Evolutionary conservation across 2,113 vertebrate genomes (phyloP), one percentile per base, ranked within the genome.

Genomic region (Sinocyclocheilus grahami): DNA sequence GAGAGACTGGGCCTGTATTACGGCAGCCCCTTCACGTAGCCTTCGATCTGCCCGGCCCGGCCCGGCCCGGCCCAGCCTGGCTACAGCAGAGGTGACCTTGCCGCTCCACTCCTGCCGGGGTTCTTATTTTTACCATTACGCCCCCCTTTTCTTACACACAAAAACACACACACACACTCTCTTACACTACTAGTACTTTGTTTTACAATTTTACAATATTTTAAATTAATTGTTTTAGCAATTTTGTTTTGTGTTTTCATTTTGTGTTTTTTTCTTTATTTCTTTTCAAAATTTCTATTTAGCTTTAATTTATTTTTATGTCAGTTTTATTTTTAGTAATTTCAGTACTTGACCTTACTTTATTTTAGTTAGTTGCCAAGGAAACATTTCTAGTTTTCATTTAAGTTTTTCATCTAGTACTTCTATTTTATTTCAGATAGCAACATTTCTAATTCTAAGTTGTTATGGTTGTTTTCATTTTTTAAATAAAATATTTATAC

Each of bases 61-160:
- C 90, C 91, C 89, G 90, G 87, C 90, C 90, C 12, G 24, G 62
- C 69, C 82, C 90, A 88, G 87, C 91, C 55, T 12, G 53, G 89
- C 90, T 85, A 84, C 88, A 89, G 92, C 91, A 93, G 95, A 96
- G 93, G 95, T 96, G 94, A 97, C 96, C 94, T 96, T 97, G 94
- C 86, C 92, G 82, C 91, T 87, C 72, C 55, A 83, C 91, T 92
- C 90, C 92, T 91, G 91, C 92, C 88, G 91, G 88, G 90, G 88
- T 88, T 88, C 90, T 95, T 94, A 94, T 94, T 95, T 95, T 95
- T 93, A 94, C 93, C 91, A 92, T 91, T 92, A 90, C 86, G 86
- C 88, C 83, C 84, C 53, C 82, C 67, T 55, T 55, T 63, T 30
- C 60, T 76, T 53, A 78, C 75, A 42, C 62, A 65, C 60, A 78